Base-by-base conservation (phyloP, 2,113 vertebrate species). In the Oryzias javanicus region DNA sequence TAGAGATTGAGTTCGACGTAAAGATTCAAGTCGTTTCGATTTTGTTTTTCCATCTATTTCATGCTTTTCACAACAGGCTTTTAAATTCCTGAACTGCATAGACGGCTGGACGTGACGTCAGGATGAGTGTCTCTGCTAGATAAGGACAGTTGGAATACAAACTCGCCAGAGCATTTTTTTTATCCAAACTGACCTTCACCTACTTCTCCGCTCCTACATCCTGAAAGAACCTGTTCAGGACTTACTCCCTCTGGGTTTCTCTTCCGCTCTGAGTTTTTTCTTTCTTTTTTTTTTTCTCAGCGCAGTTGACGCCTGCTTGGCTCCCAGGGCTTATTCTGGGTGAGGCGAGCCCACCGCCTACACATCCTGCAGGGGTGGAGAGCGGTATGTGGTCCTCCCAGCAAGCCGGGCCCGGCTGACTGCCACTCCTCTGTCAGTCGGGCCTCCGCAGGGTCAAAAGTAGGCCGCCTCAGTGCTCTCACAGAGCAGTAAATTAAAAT, bases 311-410 rank as follows among this genome's bases (percentile, higher is more conserved):
- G 66, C 66, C 66, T 63, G 75, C 61, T 70, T 68, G 79, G 57
- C 79, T 70, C 75, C 74, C 67, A 0, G 52, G 64, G 78, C 67
- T 80, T 86, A 83, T 86, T 84, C 84, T 81, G 81, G 83, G 94
- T 49, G 94, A 95, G 74, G 93, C 61, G 93, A 95, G 68, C 93
- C 94, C 84, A 64, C 89, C 91, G 84, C 91, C 91, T 83, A 92
- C 91, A 82, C 88, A 76, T 67, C 81, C 85, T 91, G 91, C 90
- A 90, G 90, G 91, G 92, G 91, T 89, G 90, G 91, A 91, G 86
- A 91, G 84, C 91, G 91, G 91, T 90, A 93, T 92, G 92, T 83
- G 88, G 84, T 89, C 84, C 89, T 88, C 84, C 85, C 86, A 83
- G 85, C 70, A 83, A 70, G 66, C 67, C 60, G 55, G 81, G 82